Conservation (phyloP, 2,797 vertebrate species). For the Picus viridis region DNA sequence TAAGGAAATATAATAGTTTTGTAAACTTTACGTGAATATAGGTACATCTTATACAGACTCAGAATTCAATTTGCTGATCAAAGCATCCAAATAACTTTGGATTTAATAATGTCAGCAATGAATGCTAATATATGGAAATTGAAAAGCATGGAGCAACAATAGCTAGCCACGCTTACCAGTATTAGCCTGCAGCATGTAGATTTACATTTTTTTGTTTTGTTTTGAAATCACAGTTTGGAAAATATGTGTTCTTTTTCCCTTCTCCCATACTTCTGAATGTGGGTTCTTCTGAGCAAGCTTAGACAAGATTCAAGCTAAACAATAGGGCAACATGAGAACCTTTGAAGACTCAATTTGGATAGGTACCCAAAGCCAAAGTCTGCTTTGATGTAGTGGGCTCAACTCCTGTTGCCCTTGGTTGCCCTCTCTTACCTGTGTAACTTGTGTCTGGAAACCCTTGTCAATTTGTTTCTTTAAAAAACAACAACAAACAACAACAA, state of each 20-base stretch:
- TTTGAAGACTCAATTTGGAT: constrained; percentile 68
- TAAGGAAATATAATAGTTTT: constrained; percentile 58
- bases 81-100: constrained; percentile 67
- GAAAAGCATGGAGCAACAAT: constrained; percentile 63
- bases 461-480: background rate
- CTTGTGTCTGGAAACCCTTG: constrained; percentile 52
- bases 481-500: background rate
- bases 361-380: constrained; percentile 51
- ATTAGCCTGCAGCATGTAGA: constrained; percentile 63
- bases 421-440: constrained; percentile 59
- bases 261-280: constrained; percentile 54
- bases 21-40: constrained; percentile 55
- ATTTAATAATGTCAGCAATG: constrained; percentile 67
- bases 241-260: constrained; percentile 60
- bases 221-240: constrained; percentile 63
- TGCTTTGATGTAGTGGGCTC: constrained; percentile 61
- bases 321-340: constrained; percentile 59
- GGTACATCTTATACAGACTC: constrained; percentile 49
- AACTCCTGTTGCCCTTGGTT: constrained; percentile 68
- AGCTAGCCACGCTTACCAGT: constrained; percentile 67
- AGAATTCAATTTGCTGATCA: constrained; percentile 64
- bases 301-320: constrained; percentile 65
- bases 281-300: constrained; percentile 59
- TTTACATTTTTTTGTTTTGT: constrained; percentile 72
- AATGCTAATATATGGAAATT: constrained; percentile 70